phyloP scores from a whole-genome alignment of 1,140 invertebrate species.

The Aphidius gifuensis region DNA sequence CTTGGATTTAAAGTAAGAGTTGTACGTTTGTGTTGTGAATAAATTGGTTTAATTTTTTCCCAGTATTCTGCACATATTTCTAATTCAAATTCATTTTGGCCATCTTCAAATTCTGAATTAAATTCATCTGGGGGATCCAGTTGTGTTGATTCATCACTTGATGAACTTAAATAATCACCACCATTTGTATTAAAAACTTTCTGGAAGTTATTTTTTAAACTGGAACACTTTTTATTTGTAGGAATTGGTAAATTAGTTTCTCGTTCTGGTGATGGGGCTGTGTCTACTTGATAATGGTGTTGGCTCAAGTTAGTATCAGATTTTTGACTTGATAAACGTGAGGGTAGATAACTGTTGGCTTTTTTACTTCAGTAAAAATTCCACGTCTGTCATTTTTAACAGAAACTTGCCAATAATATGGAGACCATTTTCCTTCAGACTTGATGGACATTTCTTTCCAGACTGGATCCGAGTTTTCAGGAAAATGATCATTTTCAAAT shows the following conservation, averaged over 20 bases:
- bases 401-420: neutral
- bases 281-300: neutral
- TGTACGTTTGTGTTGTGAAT: neutral
- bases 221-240: no score
- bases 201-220: neutral
- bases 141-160: neutral
- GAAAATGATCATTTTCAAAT: no score
- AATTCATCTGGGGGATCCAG: neutral
- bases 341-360: neutral
- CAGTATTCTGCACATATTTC: constrained; percentile 12
- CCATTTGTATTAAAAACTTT: neutral
- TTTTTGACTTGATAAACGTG: no score
- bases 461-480: no score
- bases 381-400: constrained; percentile 10
- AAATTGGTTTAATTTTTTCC: constrained; percentile 10
- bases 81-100: constrained; percentile 9
- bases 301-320: neutral
- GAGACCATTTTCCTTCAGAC: no score
- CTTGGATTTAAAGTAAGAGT: constrained; percentile 7
- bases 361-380: constrained; percentile 6
- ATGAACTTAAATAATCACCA: neutral
- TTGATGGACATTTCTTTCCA: no score
- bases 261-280: no score
- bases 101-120: neutral
- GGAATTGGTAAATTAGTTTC: no score